Conservation (phyloP, 2,888 invertebrate genomes). For the Autographa pulchrina region DNA sequence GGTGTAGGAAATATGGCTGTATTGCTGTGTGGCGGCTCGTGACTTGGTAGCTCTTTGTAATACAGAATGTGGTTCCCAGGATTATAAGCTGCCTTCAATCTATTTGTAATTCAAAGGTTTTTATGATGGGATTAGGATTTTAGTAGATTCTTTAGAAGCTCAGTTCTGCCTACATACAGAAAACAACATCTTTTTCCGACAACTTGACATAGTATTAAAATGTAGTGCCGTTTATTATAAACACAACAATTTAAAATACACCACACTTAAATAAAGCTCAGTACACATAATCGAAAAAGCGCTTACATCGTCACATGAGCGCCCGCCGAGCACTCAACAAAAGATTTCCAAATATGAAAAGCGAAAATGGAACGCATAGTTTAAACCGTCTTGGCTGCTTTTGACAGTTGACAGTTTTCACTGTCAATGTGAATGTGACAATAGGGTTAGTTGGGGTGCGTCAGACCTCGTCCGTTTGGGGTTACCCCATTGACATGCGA, state of each 20-base stretch:
- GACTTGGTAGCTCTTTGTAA: conserved; percentile 6
- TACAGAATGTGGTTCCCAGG: neutral
- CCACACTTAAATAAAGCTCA: conserved; percentile 60
- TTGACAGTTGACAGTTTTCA: conserved; percentile 89
- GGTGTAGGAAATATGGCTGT: conserved; percentile 5
- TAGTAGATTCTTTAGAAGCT: neutral
- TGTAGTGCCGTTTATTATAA: conserved; percentile 16
- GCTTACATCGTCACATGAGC: conserved; percentile 64
- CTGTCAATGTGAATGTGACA: conserved; percentile 82
- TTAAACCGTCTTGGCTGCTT: conserved; percentile 88
- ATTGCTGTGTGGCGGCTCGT: neutral
- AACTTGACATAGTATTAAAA: neutral
- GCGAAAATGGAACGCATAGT: conserved; percentile 85
- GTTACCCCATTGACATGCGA: conserved; percentile 82
- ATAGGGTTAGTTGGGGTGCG: conserved; percentile 86
- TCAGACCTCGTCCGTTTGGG: conserved; percentile 73
- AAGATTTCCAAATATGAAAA: conserved; percentile 80
- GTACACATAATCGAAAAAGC: conserved; percentile 64
- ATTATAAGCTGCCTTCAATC: neutral
- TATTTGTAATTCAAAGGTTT: neutral
- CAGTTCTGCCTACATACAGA: neutral
- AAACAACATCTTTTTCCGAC: neutral
- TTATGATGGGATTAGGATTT: neutral
- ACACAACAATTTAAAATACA: conserved; percentile 38
- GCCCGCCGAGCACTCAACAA: conserved; percentile 74